Conservation (phyloP, 2,888 invertebrate genomes). For the Cryptus viduatorius region DNA sequence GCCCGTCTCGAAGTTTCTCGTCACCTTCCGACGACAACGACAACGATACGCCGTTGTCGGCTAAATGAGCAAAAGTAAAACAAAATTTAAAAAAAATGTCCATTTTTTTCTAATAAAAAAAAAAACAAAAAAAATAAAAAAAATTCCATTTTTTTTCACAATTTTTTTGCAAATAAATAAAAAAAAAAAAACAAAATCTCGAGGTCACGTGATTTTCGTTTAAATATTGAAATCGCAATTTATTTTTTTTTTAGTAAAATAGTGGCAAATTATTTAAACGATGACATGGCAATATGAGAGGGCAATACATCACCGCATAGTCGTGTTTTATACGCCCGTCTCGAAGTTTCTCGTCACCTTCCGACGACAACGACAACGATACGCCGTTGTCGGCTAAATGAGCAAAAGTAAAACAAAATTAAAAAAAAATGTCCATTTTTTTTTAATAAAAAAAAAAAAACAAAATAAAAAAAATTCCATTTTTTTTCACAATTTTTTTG, state of each 20-base stretch:
- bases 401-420: background rate
- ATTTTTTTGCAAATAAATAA: background rate
- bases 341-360: background rate
- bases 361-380: background rate
- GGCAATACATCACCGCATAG: slow-evolving; percentile 23
- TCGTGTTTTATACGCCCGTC: background rate
- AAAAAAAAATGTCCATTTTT: too few relatives aligned
- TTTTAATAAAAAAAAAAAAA: too few relatives aligned
- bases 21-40: background rate
- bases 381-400: background rate
- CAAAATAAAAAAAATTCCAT: too few relatives aligned
- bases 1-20: background rate
- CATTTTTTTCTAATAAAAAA: too few relatives aligned
- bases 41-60: background rate
- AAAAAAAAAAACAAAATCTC: too few relatives aligned
- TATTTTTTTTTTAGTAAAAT: slow-evolving; percentile 45
- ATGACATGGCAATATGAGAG: slow-evolving; percentile 63
- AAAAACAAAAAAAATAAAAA: too few relatives aligned
- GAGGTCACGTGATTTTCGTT: too few relatives aligned
- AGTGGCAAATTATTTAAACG: slow-evolving; percentile 70
- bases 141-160: background rate
- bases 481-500: background rate
- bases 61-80: background rate
- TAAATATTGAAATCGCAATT: too few relatives aligned
- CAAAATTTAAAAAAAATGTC: too few relatives aligned